Percentiles rank a stretch among this genome's conserved stretches.
Evolutionary conservation across 2,888 invertebrate species (phyloP).

Genomic region (Macrophya alboannulata): DNA sequence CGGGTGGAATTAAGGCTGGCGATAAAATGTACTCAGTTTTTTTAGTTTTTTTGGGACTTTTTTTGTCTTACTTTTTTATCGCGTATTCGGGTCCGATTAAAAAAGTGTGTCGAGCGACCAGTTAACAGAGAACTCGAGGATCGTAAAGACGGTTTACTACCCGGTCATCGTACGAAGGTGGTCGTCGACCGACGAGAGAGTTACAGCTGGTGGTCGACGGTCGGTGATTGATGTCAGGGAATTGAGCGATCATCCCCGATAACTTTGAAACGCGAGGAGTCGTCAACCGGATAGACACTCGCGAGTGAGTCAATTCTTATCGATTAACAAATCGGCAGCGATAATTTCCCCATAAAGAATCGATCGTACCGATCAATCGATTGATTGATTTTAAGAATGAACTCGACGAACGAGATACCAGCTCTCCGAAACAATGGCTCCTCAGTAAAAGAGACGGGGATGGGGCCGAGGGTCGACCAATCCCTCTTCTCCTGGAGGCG

Average conservation of each 20-base stretch:
- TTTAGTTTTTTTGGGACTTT: neutral
- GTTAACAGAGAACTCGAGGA: constrained; percentile 54
- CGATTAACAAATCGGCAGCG: constrained; percentile 43
- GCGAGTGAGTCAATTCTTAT: constrained; percentile 20
- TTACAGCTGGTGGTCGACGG: constrained; percentile 64
- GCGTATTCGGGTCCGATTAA: neutral
- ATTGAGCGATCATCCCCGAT: constrained; percentile 76
- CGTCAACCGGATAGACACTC: constrained; percentile 28
- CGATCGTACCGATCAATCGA: neutral
- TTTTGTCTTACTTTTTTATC: neutral
- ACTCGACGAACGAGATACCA: neutral
- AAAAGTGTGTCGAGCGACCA: constrained; percentile 27
- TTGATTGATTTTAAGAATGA: constrained; percentile 12
- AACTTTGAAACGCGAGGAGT: constrained; percentile 61
- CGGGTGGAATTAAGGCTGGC: neutral
- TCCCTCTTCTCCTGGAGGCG: constrained; percentile 54
- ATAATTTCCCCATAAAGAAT: constrained; percentile 41
- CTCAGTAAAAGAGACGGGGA: constrained; percentile 61
- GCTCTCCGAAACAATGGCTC: constrained; percentile 53
- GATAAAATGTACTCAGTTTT: neutral
- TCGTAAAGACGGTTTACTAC: constrained; percentile 75
- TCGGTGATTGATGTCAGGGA: constrained; percentile 75
- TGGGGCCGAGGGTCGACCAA: constrained; percentile 56
- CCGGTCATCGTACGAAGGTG: constrained; percentile 57
- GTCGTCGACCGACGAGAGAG: constrained; percentile 61